phyloP scores from a whole-genome alignment of 1,140 invertebrate species.

The Oreohelix idahoensis region DNA sequence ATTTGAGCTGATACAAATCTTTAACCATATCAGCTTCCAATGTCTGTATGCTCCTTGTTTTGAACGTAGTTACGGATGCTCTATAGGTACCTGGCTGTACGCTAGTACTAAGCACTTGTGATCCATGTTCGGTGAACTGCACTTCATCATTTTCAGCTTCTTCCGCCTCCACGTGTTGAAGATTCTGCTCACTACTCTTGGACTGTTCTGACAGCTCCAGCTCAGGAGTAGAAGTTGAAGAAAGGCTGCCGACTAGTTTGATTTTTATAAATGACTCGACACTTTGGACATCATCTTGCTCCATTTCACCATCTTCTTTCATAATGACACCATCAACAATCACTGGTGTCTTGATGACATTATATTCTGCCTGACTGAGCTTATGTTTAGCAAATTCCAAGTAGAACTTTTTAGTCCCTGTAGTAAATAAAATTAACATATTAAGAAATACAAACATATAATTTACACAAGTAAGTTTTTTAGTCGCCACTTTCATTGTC shows the following conservation, averaged over 20 bases:
- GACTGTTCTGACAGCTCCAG: not conserved
- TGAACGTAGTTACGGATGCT: slow-evolving; percentile 12
- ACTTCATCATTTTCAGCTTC: not conserved
- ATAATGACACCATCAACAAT: slow-evolving; percentile 12
- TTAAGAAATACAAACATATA: too few species aligned
- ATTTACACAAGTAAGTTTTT: too few species aligned
- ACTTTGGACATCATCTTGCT: not conserved
- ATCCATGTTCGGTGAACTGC: not conserved
- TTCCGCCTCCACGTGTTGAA: not conserved
- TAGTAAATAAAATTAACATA: not conserved
- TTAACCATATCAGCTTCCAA: not conserved
- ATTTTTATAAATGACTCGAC: slow-evolving; percentile 20
- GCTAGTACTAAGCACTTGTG: not conserved
- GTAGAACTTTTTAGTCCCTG: not conserved
- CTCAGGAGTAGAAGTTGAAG: slow-evolving; percentile 3
- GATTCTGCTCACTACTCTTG: not conserved
- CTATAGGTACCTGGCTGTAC: slow-evolving; percentile 16
- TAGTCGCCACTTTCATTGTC: too few species aligned
- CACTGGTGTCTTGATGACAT: slow-evolving; percentile 17
- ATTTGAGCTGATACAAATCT: not conserved
- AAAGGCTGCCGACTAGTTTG: slow-evolving; percentile 7
- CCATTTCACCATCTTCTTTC: not conserved
- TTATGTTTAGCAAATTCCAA: slow-evolving; percentile 27
- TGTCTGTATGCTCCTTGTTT: slow-evolving; percentile 14
- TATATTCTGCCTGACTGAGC: not conserved